phyloP scores from a whole-genome alignment of 2,113 vertebrate genomes.

The Myiagra hebetior region DNA sequence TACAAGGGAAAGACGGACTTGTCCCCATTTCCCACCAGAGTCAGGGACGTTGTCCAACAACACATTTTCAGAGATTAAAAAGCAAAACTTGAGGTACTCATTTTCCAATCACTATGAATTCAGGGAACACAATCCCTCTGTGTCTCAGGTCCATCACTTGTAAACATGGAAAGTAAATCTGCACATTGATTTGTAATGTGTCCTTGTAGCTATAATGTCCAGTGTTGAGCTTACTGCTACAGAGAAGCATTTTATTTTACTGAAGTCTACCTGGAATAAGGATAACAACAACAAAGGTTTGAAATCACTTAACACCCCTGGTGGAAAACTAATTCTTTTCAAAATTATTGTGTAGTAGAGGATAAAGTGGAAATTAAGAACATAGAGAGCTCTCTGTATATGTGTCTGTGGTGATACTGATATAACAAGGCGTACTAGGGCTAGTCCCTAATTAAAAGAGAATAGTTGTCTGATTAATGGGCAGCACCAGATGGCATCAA shows the following conservation, averaged over 20 bases:
- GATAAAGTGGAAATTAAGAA: background rate
- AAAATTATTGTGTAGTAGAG: background rate
- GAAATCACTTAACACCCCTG: background rate
- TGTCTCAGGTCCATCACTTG: background rate
- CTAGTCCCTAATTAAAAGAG: background rate
- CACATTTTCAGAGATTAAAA: background rate
- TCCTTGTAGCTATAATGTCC: background rate
- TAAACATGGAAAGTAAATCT: background rate
- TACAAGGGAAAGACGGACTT: background rate
- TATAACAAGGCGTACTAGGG: background rate
- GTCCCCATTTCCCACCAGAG: background rate
- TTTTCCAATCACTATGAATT: background rate
- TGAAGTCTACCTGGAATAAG: background rate
- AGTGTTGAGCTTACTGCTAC: background rate
- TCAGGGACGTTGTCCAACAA: background rate
- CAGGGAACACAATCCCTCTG: background rate
- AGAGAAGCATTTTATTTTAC: background rate
- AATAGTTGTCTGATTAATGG: conserved; percentile 6
- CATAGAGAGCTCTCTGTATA: background rate
- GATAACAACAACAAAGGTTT: background rate
- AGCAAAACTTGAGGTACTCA: background rate
- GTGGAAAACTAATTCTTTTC: background rate
- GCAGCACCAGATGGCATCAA: conserved; percentile 23
- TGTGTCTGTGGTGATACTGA: background rate
- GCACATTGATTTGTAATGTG: background rate